Evolutionary conservation across 2,888 invertebrate genomes (phyloP).

Genomic region (Acanthococcus lagerstroemiae): DNA sequence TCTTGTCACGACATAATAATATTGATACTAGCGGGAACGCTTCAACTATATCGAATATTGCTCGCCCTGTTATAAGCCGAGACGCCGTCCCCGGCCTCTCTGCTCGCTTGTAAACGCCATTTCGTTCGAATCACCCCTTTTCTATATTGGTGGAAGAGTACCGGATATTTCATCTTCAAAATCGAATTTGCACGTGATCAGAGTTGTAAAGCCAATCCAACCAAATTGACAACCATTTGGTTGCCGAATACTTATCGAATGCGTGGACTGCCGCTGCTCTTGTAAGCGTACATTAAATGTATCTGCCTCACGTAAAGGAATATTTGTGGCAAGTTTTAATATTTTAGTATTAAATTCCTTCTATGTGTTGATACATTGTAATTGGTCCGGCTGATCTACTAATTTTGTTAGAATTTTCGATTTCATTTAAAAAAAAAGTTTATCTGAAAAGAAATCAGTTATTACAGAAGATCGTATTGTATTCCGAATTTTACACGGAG

Average conservation of each 20-base stretch:
- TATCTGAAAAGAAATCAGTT: too few relatives aligned
- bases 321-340: too few relatives aligned
- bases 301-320: too few relatives aligned
- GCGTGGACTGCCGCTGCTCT: too few relatives aligned
- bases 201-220: conserved; percentile 26
- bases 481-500: too few relatives aligned
- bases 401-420: too few relatives aligned
- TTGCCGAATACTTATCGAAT: not conserved
- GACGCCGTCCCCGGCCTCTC: not conserved
- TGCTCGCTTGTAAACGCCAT: not conserved
- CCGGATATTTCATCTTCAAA: conserved; percentile 31
- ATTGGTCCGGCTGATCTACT: too few relatives aligned
- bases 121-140: conserved; percentile 24
- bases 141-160: conserved; percentile 12
- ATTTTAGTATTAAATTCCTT: too few relatives aligned
- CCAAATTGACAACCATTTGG: conserved; percentile 24
- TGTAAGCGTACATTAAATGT: too few relatives aligned
- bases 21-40: conserved; percentile 21
- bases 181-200: conserved; percentile 31
- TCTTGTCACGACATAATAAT: conserved; percentile 30
- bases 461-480: too few relatives aligned
- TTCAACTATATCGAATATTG: conserved; percentile 25
- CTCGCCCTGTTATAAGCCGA: not conserved
- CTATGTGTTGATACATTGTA: too few relatives aligned
- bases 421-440: too few relatives aligned